Evolutionary conservation across 2,113 vertebrate genomes (phyloP).

Genomic region (Coptodon rendalli): DNA sequence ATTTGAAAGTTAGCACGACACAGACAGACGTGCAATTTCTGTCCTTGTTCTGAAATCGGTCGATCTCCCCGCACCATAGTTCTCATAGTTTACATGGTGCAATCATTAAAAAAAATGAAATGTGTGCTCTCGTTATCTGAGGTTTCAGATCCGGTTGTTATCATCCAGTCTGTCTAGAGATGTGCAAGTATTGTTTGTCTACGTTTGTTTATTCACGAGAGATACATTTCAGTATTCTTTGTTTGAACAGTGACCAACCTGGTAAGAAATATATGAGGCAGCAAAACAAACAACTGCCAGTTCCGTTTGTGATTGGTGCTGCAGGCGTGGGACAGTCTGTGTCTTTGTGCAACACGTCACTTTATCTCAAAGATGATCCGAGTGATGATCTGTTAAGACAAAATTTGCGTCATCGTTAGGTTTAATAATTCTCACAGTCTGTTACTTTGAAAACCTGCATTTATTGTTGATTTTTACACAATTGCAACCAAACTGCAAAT

Average conservation of each 20-base stretch:
- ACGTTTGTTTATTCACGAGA: background rate
- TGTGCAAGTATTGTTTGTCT: background rate
- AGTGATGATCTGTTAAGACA: background rate
- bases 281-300: background rate
- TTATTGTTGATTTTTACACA: background rate
- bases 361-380: background rate
- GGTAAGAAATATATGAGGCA: background rate
- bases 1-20: background rate
- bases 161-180: slow-evolving; percentile 14
- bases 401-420: background rate
- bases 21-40: background rate
- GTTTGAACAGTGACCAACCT: background rate
- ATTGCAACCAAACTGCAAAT: background rate
- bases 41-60: background rate
- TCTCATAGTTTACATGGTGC: slow-evolving; percentile 39
- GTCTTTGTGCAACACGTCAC: background rate
- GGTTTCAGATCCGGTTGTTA: background rate
- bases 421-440: background rate
- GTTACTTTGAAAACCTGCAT: background rate
- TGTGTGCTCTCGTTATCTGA: background rate
- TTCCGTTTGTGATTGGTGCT: background rate
- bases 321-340: background rate
- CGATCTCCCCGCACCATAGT: slow-evolving; percentile 18
- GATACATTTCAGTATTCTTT: background rate
- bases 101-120: slow-evolving; percentile 2